Conservation (phyloP, 2,888 invertebrate genomes). For the Xestia c-nigrum region DNA sequence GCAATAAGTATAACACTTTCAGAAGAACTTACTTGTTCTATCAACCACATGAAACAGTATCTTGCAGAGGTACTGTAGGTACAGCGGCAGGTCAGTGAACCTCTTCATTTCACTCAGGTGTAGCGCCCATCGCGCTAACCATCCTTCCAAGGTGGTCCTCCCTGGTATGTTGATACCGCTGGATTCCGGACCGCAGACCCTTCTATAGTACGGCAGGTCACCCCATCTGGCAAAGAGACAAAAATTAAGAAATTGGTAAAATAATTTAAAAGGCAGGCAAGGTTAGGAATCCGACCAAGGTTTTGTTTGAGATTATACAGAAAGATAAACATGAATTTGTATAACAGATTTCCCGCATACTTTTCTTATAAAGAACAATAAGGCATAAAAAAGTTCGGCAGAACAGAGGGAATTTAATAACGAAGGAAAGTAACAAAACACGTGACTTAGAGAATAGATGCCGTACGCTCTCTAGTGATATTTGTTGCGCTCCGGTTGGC, state of each 20-base stretch:
- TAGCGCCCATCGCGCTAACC: conserved; percentile 93
- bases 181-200: conserved; percentile 86
- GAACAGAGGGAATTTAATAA: conserved; percentile 49
- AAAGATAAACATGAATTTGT: conserved; percentile 12
- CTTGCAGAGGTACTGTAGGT: conserved; percentile 93
- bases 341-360: conserved; percentile 28
- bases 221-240: conserved; percentile 76
- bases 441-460: conserved; percentile 35
- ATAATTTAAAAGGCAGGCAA: conserved; percentile 1
- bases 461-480: conserved; percentile 18
- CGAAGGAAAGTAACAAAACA: conserved; percentile 33
- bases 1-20: not conserved
- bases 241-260: conserved; percentile 20
- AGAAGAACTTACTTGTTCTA: conserved; percentile 90
- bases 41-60: conserved; percentile 93
- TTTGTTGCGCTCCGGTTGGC: conserved; percentile 27
- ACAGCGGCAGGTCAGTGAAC: conserved; percentile 93
- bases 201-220: conserved; percentile 86
- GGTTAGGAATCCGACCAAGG: not conserved
- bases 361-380: conserved; percentile 27
- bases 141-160: conserved; percentile 92
- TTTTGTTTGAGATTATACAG: conserved; percentile 6
- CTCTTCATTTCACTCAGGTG: conserved; percentile 85
- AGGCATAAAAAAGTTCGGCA: conserved; percentile 29
- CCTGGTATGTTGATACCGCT: conserved; percentile 84